These are phyloP conservation scores for Ichneumoninae sp. DNA, from an alignment of 2,888 invertebrate species.

Conservation along the genomic window DNA sequence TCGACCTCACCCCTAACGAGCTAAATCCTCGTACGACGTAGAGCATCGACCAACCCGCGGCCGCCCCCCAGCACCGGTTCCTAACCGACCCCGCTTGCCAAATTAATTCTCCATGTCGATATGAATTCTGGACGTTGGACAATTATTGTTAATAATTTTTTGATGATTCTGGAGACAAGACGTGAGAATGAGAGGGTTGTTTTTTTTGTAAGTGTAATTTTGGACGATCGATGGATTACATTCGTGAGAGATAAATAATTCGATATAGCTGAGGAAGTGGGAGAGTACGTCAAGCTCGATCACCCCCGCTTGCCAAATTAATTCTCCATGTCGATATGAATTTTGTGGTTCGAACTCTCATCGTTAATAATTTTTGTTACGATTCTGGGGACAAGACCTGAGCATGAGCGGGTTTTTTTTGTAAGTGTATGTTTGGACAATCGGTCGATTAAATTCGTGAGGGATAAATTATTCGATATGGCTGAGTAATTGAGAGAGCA, in stretches of 20 bases:
- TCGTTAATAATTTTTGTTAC: constrained; percentile 8
- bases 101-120: constrained; percentile 47
- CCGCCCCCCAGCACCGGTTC: background rate
- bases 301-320: too few species aligned
- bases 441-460: constrained; percentile 52
- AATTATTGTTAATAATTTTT: background rate
- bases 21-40: constrained; percentile 51
- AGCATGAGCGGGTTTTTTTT: background rate
- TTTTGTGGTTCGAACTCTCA: constrained; percentile 7
- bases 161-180: too few species aligned
- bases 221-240: constrained; percentile 34
- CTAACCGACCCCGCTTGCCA: background rate
- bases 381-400: background rate
- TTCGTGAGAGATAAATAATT: constrained; percentile 60
- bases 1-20: constrained; percentile 58
- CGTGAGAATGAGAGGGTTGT: too few species aligned
- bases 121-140: constrained; percentile 33
- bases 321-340: background rate
- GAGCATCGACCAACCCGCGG: background rate
- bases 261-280: constrained; percentile 27
- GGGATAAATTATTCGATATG: constrained; percentile 55
- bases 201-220: background rate
- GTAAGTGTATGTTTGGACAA: background rate
- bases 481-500: constrained; percentile 33
- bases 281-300: background rate